Evolutionary conservation across 2,888 invertebrate genomes (phyloP).

Genomic region (Bruchidius siliquastri): DNA sequence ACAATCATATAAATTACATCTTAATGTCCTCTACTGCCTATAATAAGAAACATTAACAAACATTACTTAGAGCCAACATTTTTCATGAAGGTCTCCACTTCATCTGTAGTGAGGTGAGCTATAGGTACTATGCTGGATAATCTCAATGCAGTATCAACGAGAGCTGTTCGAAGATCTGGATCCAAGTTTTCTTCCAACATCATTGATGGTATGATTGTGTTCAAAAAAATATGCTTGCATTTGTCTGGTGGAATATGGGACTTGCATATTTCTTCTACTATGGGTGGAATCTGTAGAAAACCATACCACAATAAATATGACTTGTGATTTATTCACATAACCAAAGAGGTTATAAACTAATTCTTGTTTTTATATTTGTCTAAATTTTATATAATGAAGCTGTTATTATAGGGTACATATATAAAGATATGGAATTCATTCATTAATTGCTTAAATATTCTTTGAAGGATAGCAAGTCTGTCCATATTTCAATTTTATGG

Average conservation of each 20-base stretch:
- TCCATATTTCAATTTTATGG: too few relatives aligned
- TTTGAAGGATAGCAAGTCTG: too few relatives aligned
- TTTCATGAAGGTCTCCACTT: constrained; percentile 19
- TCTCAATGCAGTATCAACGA: constrained; percentile 23
- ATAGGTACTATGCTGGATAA: constrained; percentile 20
- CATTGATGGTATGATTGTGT: constrained; percentile 22
- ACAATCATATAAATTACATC: too few relatives aligned
- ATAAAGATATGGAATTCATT: too few relatives aligned
- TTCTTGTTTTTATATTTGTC: too few relatives aligned
- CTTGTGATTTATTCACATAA: not conserved
- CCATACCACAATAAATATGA: not conserved
- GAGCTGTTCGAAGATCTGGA: constrained; percentile 13
- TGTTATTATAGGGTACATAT: too few relatives aligned
- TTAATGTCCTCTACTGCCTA: too few relatives aligned
- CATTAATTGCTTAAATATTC: too few relatives aligned
- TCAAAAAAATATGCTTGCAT: constrained; percentile 18
- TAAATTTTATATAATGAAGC: too few relatives aligned
- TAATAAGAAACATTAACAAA: not conserved
- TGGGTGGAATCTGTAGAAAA: not conserved
- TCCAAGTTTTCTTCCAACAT: constrained; percentile 16
- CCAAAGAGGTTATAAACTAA: too few relatives aligned
- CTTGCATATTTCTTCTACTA: constrained; percentile 19
- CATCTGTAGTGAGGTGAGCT: constrained; percentile 15
- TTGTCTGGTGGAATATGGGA: constrained; percentile 14
- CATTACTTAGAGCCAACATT: constrained; percentile 21